Evolutionary conservation across 1,140 invertebrate species (phyloP), one percentile per base, ranked within the genome.

Genomic region (Sitophilus oryzae): DNA sequence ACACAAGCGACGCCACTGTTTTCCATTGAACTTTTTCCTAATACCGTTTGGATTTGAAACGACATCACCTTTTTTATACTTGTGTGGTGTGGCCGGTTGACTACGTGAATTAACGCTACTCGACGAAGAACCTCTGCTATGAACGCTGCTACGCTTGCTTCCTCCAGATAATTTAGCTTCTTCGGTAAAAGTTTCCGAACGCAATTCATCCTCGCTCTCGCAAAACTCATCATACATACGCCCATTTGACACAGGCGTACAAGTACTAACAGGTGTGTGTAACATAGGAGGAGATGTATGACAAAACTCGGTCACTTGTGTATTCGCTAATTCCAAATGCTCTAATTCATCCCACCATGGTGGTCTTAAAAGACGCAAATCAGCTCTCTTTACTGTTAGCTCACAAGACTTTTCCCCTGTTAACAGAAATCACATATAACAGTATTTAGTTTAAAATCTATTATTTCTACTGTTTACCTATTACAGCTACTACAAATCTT

Each of bases 1-100:
- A 94, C 93, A 97, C 35, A 99, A 79, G 65, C 96, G 79, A 59
- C 96, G 80, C 96, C 96, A 98, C 71, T 98, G 96, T 77, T 98
- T 98, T 3, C 96, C 96, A 78, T 99, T 99, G 73, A 96, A 99
- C 77, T 98, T 98, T 77, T 98, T 98, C 2, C 94, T 77, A 61
- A 98, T 94, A 58, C 96, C 96, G 69, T 91, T 96, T 40, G 93
- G 91, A 41, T 92, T 96, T 21, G 89, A 86, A 23, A 99, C 93
- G 64, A 98, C 91, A 74, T 99, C 96, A 56, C 96, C 96, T 76
- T 99, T 98, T 76, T 96, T 97, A 76, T 96, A 97, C 73, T 94
- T 96, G 74, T 93, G 91, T 68, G 91, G 91, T 54, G 93, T 93
- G 63, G 89, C 88, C 66, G 89, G 87, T 78, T 92, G 89, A 64